phyloP scores from a whole-genome alignment of 2,113 vertebrate genomes.

The Pelusios castaneus region DNA sequence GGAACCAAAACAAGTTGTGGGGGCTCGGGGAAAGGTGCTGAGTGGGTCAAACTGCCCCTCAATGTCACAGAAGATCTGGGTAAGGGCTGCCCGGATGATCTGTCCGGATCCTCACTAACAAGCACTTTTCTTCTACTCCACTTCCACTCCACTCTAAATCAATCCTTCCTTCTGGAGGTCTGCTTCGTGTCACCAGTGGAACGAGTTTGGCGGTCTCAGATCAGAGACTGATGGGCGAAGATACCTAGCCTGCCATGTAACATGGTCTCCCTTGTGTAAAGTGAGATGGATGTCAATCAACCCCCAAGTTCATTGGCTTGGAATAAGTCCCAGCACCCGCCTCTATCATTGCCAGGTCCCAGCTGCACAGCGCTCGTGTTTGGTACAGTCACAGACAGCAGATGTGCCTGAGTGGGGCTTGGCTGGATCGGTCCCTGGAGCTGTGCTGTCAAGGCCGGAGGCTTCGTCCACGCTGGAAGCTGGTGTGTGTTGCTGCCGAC shows the following conservation, averaged over 20 bases:
- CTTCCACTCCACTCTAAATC: no score
- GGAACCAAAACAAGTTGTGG: neutral
- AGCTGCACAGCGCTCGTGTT: neutral
- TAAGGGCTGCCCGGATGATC: neutral
- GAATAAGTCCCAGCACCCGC: neutral
- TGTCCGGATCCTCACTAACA: no score
- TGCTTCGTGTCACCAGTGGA: neutral
- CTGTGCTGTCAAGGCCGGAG: no score
- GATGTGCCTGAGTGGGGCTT: neutral
- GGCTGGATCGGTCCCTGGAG: no score
- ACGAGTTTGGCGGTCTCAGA: neutral
- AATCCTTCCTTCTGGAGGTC: neutral
- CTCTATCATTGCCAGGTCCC: neutral
- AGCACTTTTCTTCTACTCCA: no score
- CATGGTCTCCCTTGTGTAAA: no score
- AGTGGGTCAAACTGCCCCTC: neutral
- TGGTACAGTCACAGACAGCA: neutral
- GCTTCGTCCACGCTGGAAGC: no score
- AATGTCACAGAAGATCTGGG: neutral
- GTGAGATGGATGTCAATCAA: neutral
- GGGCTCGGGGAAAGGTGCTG: neutral
- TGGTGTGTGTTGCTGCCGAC: neutral
- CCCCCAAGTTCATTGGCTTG: neutral
- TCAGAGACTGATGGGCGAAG: no score
- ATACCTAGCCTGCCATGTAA: no score